A percentile compares a stretch with the other conserved stretches of the same genome.
These are phyloP conservation scores for Motacilla tschutschensis DNA, from an alignment of 2,113 vertebrate genomes.

Conservation along the genomic window DNA sequence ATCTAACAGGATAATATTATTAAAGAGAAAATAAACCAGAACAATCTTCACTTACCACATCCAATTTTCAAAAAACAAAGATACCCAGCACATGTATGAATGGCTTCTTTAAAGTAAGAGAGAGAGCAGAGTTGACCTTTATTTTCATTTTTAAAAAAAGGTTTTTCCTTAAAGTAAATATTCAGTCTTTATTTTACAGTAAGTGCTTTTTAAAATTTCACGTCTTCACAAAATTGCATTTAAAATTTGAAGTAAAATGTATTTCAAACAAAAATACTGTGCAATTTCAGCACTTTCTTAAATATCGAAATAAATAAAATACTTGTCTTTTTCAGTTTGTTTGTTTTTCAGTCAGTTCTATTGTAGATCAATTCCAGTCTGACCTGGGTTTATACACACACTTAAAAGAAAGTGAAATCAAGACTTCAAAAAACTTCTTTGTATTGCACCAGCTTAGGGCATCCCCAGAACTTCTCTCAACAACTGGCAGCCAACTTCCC, in stretches of 20 bases:
- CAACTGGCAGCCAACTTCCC: slow-evolving; percentile 48
- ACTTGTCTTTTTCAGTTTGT: slow-evolving; percentile 68
- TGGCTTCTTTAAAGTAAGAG: slow-evolving; percentile 74
- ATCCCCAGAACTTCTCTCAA: slow-evolving; percentile 66
- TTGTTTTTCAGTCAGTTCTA: slow-evolving; percentile 73
- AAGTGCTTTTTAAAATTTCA: slow-evolving; percentile 71
- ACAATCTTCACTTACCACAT: slow-evolving; percentile 77
- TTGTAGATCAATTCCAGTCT: slow-evolving; percentile 69
- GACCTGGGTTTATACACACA: slow-evolving; percentile 68
- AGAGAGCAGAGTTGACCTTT: slow-evolving; percentile 80
- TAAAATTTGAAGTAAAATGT: slow-evolving; percentile 73
- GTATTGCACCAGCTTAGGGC: slow-evolving; percentile 75
- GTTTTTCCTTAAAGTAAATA: slow-evolving; percentile 72
- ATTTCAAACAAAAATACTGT: slow-evolving; percentile 81
- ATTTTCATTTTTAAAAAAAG: slow-evolving; percentile 75
- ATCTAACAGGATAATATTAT: slow-evolving; percentile 44
- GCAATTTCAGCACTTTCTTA: slow-evolving; percentile 74
- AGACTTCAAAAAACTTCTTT: slow-evolving; percentile 68
- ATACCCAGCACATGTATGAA: slow-evolving; percentile 73
- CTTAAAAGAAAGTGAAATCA: slow-evolving; percentile 67
- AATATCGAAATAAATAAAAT: slow-evolving; percentile 84
- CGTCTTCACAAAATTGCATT: slow-evolving; percentile 75
- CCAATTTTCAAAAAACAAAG: slow-evolving; percentile 76
- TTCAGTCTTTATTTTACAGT: slow-evolving; percentile 77
- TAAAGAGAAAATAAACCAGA: slow-evolving; percentile 55